phyloP scores from a whole-genome alignment of 2,113 vertebrate species.

The Fukomys damarensis region DNA sequence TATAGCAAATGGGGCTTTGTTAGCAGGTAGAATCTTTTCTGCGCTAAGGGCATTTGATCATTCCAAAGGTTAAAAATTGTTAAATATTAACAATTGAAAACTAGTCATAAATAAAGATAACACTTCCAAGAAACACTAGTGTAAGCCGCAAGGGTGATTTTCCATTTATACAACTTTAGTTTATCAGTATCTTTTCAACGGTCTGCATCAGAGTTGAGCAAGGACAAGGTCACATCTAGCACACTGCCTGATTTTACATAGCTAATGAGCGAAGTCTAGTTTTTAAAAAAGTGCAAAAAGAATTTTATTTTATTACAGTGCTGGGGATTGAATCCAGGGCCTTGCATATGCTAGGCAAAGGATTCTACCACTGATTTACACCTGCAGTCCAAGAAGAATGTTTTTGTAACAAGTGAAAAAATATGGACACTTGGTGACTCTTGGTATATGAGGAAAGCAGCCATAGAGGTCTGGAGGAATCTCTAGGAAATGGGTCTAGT shows the following conservation, averaged over 20 bases:
- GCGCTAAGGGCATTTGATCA: background rate
- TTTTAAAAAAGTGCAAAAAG: background rate
- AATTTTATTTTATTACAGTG: background rate
- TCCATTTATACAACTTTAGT: background rate
- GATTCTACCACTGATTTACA: background rate
- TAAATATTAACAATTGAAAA: conserved; percentile 13
- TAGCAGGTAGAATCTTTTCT: background rate
- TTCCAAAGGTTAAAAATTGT: background rate
- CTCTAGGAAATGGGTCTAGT: background rate
- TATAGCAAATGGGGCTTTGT: background rate
- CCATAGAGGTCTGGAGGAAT: background rate
- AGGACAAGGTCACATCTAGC: background rate
- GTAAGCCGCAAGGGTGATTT: background rate
- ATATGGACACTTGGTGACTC: background rate
- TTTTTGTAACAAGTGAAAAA: background rate
- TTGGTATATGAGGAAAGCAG: background rate
- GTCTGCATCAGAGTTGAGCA: background rate
- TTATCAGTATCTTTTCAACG: background rate
- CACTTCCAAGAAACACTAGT: background rate
- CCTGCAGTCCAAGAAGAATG: background rate
- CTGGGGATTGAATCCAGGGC: background rate
- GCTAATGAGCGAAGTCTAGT: background rate
- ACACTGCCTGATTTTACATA: background rate
- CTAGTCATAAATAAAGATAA: conserved; percentile 18
- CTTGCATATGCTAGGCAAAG: background rate